These are phyloP conservation scores for Chelon auratus DNA, from an alignment of 2,797 vertebrate genomes.

Conservation along the genomic window DNA sequence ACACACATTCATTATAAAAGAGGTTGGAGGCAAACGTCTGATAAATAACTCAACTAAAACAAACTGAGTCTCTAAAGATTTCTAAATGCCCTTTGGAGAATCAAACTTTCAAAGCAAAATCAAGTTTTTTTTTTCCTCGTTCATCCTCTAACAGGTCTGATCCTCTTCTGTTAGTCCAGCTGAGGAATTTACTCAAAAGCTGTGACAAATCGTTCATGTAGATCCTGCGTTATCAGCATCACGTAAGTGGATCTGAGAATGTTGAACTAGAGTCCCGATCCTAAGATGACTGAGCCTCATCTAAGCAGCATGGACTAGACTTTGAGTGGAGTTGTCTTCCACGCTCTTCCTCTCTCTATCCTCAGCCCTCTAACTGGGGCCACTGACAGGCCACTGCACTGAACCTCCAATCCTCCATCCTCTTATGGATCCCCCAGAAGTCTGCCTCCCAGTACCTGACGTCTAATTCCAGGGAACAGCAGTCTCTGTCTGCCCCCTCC, in stretches of 20 bases:
- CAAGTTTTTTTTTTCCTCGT: background rate
- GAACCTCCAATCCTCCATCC: constrained; percentile 45
- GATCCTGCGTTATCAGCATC: constrained; percentile 44
- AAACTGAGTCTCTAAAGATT: too few species aligned
- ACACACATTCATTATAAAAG: background rate
- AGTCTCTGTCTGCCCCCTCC: constrained; percentile 65
- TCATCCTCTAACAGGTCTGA: constrained; percentile 32
- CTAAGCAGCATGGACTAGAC: constrained; percentile 20
- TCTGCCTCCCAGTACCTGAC: constrained; percentile 65
- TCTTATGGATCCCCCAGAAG: constrained; percentile 65
- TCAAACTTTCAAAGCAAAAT: constrained; percentile 10
- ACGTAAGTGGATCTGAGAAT: constrained; percentile 46
- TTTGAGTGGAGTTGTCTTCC: constrained; percentile 51
- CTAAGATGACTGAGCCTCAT: constrained; percentile 57
- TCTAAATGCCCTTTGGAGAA: background rate
- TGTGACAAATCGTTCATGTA: constrained; percentile 29
- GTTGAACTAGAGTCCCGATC: constrained; percentile 33
- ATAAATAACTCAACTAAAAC: background rate
- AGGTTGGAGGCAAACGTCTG: background rate
- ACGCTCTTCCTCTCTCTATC: constrained; percentile 21
- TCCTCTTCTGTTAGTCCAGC: constrained; percentile 31
- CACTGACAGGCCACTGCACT: constrained; percentile 62
- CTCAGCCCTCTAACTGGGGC: constrained; percentile 67
- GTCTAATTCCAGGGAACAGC: constrained; percentile 74
- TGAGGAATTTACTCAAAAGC: constrained; percentile 38